phyloP scores from a whole-genome alignment of 2,797 vertebrate species.

The Lagorchestes hirsutus region DNA sequence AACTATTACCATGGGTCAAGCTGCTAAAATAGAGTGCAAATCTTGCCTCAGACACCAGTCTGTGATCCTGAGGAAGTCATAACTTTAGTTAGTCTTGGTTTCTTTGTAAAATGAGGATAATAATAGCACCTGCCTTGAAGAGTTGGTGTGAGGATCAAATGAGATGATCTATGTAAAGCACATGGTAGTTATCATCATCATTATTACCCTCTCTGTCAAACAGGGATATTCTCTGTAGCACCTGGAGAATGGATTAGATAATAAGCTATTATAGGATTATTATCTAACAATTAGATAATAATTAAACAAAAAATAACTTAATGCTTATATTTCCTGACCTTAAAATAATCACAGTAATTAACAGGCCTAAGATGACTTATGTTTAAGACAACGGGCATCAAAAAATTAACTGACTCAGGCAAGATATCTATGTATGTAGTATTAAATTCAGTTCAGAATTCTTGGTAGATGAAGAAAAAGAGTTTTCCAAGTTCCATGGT shows the following conservation, averaged over 20 bases:
- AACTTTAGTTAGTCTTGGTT: neutral
- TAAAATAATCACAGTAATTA: constrained; percentile 40
- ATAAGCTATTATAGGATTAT: too few species aligned
- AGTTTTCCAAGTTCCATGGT: neutral
- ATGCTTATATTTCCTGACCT: neutral
- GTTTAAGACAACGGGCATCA: constrained; percentile 10
- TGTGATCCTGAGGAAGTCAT: neutral
- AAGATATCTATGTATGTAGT: constrained; percentile 49
- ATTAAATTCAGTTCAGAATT: constrained; percentile 34
- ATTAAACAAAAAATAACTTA: neutral
- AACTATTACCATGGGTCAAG: neutral
- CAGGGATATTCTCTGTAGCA: neutral
- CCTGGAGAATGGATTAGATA: neutral
- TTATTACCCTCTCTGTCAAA: neutral
- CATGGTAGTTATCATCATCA: neutral
- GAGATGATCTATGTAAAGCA: neutral
- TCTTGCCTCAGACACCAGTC: neutral
- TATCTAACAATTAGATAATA: too few species aligned
- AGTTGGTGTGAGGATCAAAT: neutral
- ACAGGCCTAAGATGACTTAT: constrained; percentile 26
- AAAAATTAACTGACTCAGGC: neutral
- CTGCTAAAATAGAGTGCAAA: neutral
- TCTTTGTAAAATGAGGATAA: neutral
- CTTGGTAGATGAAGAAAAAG: constrained; percentile 22
- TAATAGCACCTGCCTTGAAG: neutral